Percentiles rank a stretch among this genome's conserved stretches.
These are phyloP conservation scores for Pedetes capensis DNA, from an alignment of 2,113 vertebrate genomes.

Conservation along the genomic window DNA sequence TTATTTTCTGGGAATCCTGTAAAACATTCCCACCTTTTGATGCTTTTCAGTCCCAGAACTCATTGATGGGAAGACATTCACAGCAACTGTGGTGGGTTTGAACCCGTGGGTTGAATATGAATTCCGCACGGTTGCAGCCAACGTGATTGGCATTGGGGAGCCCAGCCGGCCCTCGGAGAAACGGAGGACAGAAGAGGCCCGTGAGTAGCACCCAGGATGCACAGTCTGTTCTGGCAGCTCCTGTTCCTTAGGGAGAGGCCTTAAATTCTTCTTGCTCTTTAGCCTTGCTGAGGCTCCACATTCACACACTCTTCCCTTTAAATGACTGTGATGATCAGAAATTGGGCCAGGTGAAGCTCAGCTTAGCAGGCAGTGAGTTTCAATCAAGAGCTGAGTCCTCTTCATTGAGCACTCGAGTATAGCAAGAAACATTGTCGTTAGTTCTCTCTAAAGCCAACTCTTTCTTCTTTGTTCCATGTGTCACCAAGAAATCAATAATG, in stretches of 20 bases:
- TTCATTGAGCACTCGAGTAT: not conserved
- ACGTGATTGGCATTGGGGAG: constrained; percentile 94
- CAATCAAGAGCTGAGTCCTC: not conserved
- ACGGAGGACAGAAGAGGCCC: constrained; percentile 93
- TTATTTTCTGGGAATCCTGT: not conserved
- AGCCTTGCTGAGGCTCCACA: not conserved
- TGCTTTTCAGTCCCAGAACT: constrained; percentile 90
- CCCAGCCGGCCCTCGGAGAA: constrained; percentile 95
- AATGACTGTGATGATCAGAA: not conserved
- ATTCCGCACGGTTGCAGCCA: constrained; percentile 94
- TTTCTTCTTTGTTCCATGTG: not conserved
- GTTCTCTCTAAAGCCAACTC: not conserved
- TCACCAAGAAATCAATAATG: not conserved
- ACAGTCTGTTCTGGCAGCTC: not conserved
- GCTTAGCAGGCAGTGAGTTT: not conserved
- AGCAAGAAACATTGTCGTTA: not conserved
- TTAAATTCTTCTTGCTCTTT: not conserved
- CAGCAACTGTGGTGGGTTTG: constrained; percentile 94
- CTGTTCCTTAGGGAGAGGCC: not conserved
- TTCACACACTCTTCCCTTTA: not conserved
- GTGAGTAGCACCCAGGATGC: constrained; percentile 82
- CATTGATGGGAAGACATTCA: constrained; percentile 91
- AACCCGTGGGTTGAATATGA: constrained; percentile 99
- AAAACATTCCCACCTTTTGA: not conserved
- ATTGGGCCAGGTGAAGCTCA: not conserved